These are phyloP conservation scores for Lithophane socia DNA, from an alignment of 2,888 invertebrate genomes.

Conservation along the genomic window DNA sequence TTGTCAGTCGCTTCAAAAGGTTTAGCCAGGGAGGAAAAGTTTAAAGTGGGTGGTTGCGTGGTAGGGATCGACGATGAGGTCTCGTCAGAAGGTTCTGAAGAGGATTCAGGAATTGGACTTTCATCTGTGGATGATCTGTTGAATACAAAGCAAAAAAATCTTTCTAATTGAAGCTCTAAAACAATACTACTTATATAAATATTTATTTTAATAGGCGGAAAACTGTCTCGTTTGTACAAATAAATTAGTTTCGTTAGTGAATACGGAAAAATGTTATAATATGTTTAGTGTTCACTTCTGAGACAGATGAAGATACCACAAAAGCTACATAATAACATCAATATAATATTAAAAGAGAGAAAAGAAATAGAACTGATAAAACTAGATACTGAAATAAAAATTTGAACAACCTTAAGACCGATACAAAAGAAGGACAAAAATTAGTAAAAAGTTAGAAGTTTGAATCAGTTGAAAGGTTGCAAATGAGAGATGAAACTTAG, in stretches of 20 bases:
- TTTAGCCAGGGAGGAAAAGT: constrained; percentile 87
- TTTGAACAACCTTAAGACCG: constrained; percentile 80
- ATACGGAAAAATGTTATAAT: constrained; percentile 61
- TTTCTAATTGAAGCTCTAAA: constrained; percentile 86
- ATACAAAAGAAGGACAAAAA: constrained; percentile 61
- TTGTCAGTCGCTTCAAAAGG: constrained; percentile 89
- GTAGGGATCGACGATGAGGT: constrained; percentile 77
- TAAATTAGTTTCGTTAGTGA: constrained; percentile 68
- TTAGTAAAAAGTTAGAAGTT: constrained; percentile 73
- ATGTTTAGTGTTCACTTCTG: constrained; percentile 54
- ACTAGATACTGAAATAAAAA: constrained; percentile 44
- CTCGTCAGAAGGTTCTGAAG: constrained; percentile 84
- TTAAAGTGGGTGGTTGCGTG: constrained; percentile 77
- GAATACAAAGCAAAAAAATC: constrained; percentile 89
- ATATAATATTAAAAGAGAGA: constrained; percentile 40
- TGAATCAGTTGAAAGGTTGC: constrained; percentile 80
- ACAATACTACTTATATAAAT: constrained; percentile 71
- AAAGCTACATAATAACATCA: constrained; percentile 73
- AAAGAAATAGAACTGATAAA: constrained; percentile 38
- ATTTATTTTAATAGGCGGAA: constrained; percentile 60
- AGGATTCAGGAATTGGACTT: constrained; percentile 83
- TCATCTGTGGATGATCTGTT: constrained; percentile 90
- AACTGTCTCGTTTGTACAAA: constrained; percentile 41
- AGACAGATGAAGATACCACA: constrained; percentile 85
- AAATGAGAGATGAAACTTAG: constrained; percentile 64